Base-by-base conservation (phyloP, 2,113 vertebrate genomes). In the Anguilla japonica region DNA sequence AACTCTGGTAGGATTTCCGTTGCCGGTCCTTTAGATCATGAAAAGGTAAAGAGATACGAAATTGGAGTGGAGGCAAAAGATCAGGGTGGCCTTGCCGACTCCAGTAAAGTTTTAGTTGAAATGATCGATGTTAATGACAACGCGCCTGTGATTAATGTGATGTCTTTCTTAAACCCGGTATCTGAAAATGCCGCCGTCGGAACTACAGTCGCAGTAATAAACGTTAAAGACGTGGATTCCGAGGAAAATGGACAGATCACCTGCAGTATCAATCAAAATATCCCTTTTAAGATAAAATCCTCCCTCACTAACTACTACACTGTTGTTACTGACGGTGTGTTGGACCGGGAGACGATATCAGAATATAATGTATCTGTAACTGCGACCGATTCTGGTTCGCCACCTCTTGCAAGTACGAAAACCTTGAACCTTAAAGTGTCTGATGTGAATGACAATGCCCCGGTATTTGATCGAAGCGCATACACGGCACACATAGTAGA, bases 11-110 rank as follows among this genome's bases (percentile, higher is more conserved):
- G 94, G 41, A 84, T 96, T n/a, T 88, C 41, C 0, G 91, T 93
- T 87, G 39, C 83, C 83, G 91, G 92, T 22, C 81, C 87, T 3
- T 40, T 96, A 5, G 94, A 96, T 90, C 96, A 93, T 20, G 95
- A 97, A 85, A 93, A 90, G 88, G 86, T 92, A 15, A 87, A 90
- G 79, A 75, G 89, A 39, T 91, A 94, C 89, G 87, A 94, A 53
- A 88, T 95, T 78, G 89, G 91, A 81, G 86, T 95, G 41, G 91
- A 95, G 75, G 93, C 93, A 5, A 93, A 94, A 85, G 95, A 95
- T 86, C 91, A 90, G 2, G 91, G 91, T 29, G 90, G 92, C 1
- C 91, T 96, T 82, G 90, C 91, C 81, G 85, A 93, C 67, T 91
- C 87, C 43, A 81, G 90, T 46, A 95, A 94, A 86, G 91, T 93